Evolutionary conservation across 2,888 invertebrate genomes (phyloP).

Genomic region (Hirtodrosophila confusa): DNA sequence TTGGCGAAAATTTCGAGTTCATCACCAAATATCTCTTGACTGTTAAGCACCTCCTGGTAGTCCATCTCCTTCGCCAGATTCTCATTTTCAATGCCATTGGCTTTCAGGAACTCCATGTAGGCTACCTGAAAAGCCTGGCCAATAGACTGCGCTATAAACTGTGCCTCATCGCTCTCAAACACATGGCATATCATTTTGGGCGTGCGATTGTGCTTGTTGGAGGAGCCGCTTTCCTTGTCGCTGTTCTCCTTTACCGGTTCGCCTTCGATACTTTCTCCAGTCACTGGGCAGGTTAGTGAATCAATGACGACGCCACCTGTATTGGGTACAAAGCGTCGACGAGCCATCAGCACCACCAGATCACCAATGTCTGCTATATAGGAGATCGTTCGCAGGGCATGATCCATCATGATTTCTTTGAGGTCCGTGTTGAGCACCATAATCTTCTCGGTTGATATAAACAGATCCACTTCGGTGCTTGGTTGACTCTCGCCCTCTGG

Average conservation of each 20-base stretch:
- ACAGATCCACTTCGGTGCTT: slow-evolving; percentile 99
- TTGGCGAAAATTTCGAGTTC: slow-evolving; percentile 99
- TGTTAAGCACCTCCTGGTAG: slow-evolving; percentile 99
- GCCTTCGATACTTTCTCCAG: slow-evolving; percentile 25
- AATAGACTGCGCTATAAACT: slow-evolving; percentile 99
- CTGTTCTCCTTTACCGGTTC: slow-evolving; percentile 31
- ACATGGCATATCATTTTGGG: slow-evolving; percentile 99
- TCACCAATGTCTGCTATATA: slow-evolving; percentile 99
- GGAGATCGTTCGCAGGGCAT: slow-evolving; percentile 98
- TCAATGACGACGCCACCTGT: slow-evolving; percentile 33
- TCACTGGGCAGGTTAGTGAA: slow-evolving; percentile 21
- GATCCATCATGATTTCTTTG: slow-evolving; percentile 99
- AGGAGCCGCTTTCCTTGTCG: slow-evolving; percentile 43
- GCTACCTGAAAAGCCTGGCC: slow-evolving; percentile 99
- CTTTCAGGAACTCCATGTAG: slow-evolving; percentile 99
- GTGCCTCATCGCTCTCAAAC: slow-evolving; percentile 99
- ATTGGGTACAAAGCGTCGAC: slow-evolving; percentile 93
- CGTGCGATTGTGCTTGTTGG: slow-evolving; percentile 89
- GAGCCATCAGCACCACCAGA: slow-evolving; percentile 98
- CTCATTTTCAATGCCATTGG: slow-evolving; percentile 99
- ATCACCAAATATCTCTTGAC: slow-evolving; percentile 99
- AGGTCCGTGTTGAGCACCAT: slow-evolving; percentile 99
- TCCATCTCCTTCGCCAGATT: slow-evolving; percentile 99
- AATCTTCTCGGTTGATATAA: slow-evolving; percentile 99
- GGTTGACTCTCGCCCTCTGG: slow-evolving; percentile 99